Evolutionary conservation across 2,797 vertebrate species (phyloP).

Genomic region (Calcarius lapponicus): DNA sequence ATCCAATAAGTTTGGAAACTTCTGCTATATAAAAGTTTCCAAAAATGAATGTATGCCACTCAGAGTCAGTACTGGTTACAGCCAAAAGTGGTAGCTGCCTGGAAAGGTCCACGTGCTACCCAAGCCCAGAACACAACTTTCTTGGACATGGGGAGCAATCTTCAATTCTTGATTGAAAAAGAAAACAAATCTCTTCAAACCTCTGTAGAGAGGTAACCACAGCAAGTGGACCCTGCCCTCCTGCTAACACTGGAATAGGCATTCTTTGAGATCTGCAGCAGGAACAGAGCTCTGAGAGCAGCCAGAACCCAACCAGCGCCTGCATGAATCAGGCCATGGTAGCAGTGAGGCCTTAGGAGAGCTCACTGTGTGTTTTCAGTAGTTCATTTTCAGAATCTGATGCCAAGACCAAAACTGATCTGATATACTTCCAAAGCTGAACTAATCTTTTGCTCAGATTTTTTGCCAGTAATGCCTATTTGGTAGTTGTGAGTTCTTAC

Average conservation of each 20-base stretch:
- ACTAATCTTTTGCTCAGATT: not conserved
- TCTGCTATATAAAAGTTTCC: not conserved
- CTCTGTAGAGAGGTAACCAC: not conserved
- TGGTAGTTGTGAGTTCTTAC: not conserved
- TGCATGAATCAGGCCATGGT: not conserved
- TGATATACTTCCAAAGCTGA: not conserved
- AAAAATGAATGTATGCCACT: not conserved
- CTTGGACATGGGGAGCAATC: not conserved
- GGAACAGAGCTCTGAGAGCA: not conserved
- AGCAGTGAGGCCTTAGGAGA: not conserved
- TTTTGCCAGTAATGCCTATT: not conserved
- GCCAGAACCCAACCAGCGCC: not conserved
- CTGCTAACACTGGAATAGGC: not conserved
- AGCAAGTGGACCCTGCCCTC: not conserved
- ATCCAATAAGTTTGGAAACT: not conserved
- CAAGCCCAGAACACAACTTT: not conserved
- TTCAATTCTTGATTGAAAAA: not conserved
- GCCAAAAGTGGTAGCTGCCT: not conserved
- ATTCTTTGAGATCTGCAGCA: not conserved
- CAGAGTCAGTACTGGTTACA: not conserved
- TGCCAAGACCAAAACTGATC: not conserved
- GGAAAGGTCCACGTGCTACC: not conserved
- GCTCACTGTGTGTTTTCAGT: not conserved
- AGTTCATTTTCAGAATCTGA: not conserved
- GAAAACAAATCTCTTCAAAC: not conserved